Percentiles rank a stretch among this genome's conserved stretches.
Evolutionary conservation across 2,888 invertebrate genomes (phyloP).

Genomic region (Drosophila nigricruria): DNA sequence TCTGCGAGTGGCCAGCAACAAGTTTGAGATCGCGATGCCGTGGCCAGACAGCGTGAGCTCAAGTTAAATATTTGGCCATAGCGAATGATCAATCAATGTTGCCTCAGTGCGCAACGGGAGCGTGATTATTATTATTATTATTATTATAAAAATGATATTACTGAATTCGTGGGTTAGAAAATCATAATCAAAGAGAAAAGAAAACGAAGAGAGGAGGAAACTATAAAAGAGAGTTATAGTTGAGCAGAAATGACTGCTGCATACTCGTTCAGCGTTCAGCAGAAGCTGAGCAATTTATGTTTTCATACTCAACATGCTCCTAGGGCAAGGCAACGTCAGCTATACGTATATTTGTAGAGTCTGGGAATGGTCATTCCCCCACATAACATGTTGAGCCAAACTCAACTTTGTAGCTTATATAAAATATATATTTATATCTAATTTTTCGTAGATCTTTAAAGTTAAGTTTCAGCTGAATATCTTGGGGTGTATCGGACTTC

Average conservation of each 20-base stretch:
- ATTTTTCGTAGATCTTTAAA: not conserved
- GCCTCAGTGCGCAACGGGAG: conserved; percentile 43
- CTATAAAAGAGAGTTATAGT: not conserved
- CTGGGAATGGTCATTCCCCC: no score
- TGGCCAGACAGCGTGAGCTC: conserved; percentile 65
- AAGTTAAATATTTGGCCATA: conserved; percentile 68
- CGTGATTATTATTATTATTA: conserved; percentile 27
- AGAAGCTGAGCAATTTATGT: no score
- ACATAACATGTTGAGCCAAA: no score
- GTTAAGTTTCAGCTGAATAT: not conserved
- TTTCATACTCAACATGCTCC: no score
- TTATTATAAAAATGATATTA: conserved; percentile 12
- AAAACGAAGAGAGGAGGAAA: not conserved
- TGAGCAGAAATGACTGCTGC: not conserved
- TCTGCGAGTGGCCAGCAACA: conserved; percentile 50
- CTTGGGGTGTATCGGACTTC: no score
- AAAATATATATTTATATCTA: not conserved
- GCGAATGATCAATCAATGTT: conserved; percentile 76
- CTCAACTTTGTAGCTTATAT: no score
- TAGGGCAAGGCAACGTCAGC: no score
- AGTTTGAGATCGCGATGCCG: conserved; percentile 42
- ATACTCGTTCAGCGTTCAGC: not conserved
- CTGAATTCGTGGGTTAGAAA: conserved; percentile 14
- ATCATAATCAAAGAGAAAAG: not conserved
- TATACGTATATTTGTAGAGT: no score